Base-by-base conservation (phyloP, 2,113 vertebrate species). In the Myiozetetes cayanensis region DNA sequence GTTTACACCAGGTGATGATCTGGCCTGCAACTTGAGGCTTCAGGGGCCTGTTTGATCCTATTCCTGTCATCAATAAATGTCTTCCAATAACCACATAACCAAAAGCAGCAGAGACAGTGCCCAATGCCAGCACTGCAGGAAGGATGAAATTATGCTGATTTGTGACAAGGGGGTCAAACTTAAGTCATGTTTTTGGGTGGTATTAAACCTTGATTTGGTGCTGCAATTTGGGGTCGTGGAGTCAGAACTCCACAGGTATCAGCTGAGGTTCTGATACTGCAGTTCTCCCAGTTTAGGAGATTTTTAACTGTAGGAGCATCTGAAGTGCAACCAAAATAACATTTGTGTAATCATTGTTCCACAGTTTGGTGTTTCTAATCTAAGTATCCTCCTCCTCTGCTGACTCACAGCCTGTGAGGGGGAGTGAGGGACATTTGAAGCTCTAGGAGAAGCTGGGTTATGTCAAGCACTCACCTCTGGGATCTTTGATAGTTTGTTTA, bases 331-430 rank as follows among this genome's bases (percentile, higher is more conserved):
- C 94, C 85, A 77, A 95, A 97, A 96, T 96, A 96, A 93, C 95
- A 85, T 95, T 95, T 76, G 89, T 96, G 94, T 93, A 67, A 92
- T 92, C 73, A 90, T 93, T 96, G 94, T 96, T 94, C 91, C 93
- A 90, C 94, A 74, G 66, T 94, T 96, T 77, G 94, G 62, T 82
- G 89, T 95, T 96, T 96, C 94, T 96, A 95, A 97, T 97, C 93
- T 91, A 37, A 94, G 96, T 93, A 96, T 94, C 95, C 95, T 96
- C 96, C 94, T 91, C 91, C 91, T 91, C 91, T 87, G 81, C 93
- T 96, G 96, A 96, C 94, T 97, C 96, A 95, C 81, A 96, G 93
- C 75, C 90, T 87, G 94, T 68, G 94, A 97, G 96, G 96, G 93
- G 96, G 96, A 94, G 95, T 93, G 89, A 90, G 93, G 95, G 94